These are phyloP conservation scores for Sebastes miniatus DNA, from an alignment of 2,797 vertebrate genomes.

Conservation along the genomic window DNA sequence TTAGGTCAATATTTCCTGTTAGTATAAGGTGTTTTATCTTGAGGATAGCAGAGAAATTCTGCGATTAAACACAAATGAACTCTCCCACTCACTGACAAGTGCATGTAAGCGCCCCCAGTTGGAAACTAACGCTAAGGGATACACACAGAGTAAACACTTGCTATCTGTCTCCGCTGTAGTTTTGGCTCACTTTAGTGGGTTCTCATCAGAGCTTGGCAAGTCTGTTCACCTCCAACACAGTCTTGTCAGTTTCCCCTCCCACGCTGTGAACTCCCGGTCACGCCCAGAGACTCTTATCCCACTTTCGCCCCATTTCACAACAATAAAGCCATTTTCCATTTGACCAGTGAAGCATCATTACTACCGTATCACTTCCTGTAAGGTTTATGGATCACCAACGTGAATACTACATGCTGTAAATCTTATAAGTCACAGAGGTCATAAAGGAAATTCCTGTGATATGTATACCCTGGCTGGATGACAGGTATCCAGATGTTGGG, in stretches of 20 bases:
- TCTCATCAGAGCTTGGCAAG: conserved; percentile 54
- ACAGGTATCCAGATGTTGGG: conserved; percentile 49
- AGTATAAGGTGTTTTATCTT: neutral
- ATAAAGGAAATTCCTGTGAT: conserved; percentile 22
- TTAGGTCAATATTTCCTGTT: neutral
- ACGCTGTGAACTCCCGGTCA: conserved; percentile 56
- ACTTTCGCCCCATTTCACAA: conserved; percentile 40
- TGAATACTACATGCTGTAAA: conserved; percentile 34
- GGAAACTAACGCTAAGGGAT: conserved; percentile 2
- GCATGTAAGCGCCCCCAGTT: neutral
- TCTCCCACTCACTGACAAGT: conserved; percentile 24
- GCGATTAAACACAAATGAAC: conserved; percentile 11
- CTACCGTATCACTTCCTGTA: conserved; percentile 32
- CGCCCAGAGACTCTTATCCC: conserved; percentile 12
- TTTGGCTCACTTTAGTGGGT: conserved; percentile 36
- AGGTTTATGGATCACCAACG: conserved; percentile 31
- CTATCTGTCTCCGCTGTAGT: conserved; percentile 60
- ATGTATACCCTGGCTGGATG: conserved; percentile 4
- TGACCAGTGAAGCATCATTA: conserved; percentile 1
- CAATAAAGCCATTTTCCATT: conserved; percentile 38
- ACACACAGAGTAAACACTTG: conserved; percentile 46
- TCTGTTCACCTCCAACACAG: conserved; percentile 31
- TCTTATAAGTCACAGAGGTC: conserved; percentile 18
- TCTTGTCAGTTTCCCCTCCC: conserved; percentile 54
- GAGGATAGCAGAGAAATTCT: neutral